Evolutionary conservation across 2,797 vertebrate species (phyloP).

Genomic region (Pelodytes ibericus): DNA sequence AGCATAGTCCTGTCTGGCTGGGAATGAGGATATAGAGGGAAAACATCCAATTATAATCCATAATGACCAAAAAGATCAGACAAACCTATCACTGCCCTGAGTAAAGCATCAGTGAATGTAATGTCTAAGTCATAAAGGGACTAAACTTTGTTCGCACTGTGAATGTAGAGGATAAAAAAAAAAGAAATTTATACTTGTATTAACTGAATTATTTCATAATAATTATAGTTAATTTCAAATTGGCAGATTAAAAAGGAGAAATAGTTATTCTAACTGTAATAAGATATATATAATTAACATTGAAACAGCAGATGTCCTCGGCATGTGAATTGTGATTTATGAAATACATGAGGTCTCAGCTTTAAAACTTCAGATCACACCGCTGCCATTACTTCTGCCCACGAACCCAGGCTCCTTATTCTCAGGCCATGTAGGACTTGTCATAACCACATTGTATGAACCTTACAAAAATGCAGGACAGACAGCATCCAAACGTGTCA

Average conservation of each 20-base stretch:
- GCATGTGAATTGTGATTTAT: neutral
- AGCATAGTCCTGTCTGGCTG: constrained; percentile 75
- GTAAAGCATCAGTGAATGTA: too few species aligned
- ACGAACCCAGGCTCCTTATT: constrained; percentile 65
- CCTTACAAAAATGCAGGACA: constrained; percentile 69
- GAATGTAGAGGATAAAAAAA: too few species aligned
- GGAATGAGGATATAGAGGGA: constrained; percentile 67
- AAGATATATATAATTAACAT: too few species aligned
- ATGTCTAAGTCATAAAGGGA: too few species aligned
- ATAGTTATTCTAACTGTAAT: too few species aligned
- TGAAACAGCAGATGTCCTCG: too few species aligned
- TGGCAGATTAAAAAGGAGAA: too few species aligned
- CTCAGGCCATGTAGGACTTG: constrained; percentile 70
- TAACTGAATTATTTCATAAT: too few species aligned
- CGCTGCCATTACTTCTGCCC: constrained; percentile 61
- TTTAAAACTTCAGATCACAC: constrained; percentile 88
- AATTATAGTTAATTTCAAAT: too few species aligned
- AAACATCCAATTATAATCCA: constrained; percentile 8
- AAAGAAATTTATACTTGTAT: too few species aligned
- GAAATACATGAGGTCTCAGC: constrained; percentile 78
- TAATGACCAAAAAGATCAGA: neutral
- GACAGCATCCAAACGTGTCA: constrained; percentile 74
- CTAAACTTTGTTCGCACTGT: too few species aligned
- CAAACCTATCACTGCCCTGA: too few species aligned
- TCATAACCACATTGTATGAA: constrained; percentile 57